phyloP scores from a whole-genome alignment of 2,888 invertebrate species.

The Teinopalpus imperialis region DNA sequence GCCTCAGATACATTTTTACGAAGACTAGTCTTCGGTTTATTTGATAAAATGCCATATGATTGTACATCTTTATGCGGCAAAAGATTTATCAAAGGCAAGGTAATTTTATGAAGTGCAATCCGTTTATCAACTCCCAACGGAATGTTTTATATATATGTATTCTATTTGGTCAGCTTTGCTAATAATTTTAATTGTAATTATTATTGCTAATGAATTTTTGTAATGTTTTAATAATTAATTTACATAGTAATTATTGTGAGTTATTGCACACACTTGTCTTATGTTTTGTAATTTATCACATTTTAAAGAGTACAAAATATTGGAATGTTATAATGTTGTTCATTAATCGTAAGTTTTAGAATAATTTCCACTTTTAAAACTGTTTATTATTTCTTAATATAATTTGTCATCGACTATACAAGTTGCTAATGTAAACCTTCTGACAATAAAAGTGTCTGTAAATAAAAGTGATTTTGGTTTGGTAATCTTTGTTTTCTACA shows the following conservation, averaged over 20 bases:
- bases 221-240: constrained; percentile 78
- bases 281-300: constrained; percentile 80
- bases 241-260: constrained; percentile 77
- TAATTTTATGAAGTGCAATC: too few species aligned
- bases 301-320: constrained; percentile 81
- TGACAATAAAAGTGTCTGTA: too few species aligned
- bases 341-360: constrained; percentile 76
- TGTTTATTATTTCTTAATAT: constrained; percentile 65
- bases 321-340: constrained; percentile 81
- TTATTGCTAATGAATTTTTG: constrained; percentile 72
- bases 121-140: constrained; percentile 31
- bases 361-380: constrained; percentile 71
- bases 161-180: constrained; percentile 70
- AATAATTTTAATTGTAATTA: constrained; percentile 67
- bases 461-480: constrained; percentile 82
- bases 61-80: too few species aligned
- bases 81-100: too few species aligned
- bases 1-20: too few species aligned
- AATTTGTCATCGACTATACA: constrained; percentile 75
- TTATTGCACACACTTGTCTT: constrained; percentile 64
- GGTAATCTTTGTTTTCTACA: constrained; percentile 40
- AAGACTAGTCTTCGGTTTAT: too few species aligned
- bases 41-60: too few species aligned
- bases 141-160: constrained; percentile 57
- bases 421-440: constrained; percentile 59